Evolutionary conservation across 2,113 vertebrate species (phyloP).

Genomic region (Clarias gariepinus): DNA sequence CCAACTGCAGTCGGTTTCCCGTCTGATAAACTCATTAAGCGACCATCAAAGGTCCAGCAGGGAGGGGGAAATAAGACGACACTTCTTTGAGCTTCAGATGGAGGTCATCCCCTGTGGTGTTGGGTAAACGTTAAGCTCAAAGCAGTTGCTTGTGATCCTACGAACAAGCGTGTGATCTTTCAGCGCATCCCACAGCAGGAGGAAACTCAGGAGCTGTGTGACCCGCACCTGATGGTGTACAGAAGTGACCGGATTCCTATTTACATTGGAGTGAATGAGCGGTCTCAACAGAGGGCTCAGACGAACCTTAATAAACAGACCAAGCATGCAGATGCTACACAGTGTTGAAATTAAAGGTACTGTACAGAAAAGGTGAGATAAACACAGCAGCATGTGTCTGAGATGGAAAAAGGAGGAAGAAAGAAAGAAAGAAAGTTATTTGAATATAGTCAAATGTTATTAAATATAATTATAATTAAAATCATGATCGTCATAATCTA

Average conservation of each 20-base stretch:
- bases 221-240: slow-evolving; percentile 33
- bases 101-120: slow-evolving; percentile 21
- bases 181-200: slow-evolving; percentile 24
- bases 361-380: background rate
- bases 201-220: slow-evolving; percentile 29
- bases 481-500: background rate
- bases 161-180: slow-evolving; percentile 49
- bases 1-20: background rate
- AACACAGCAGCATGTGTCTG: background rate
- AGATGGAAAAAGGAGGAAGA: no score
- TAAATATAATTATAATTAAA: background rate
- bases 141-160: slow-evolving; percentile 13
- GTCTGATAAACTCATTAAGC: slow-evolving; percentile 26
- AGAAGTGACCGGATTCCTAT: background rate
- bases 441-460: background rate
- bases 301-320: background rate
- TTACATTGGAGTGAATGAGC: background rate
- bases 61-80: slow-evolving; percentile 15
- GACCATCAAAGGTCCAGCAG: slow-evolving; percentile 23
- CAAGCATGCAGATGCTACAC: background rate
- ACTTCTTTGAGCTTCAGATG: slow-evolving; percentile 29
- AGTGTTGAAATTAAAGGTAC: background rate
- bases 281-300: background rate
- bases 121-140: slow-evolving; percentile 41
- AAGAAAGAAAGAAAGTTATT: no score